These are phyloP conservation scores for Cygnus olor DNA, from an alignment of 2,797 vertebrate species.

Conservation along the genomic window DNA sequence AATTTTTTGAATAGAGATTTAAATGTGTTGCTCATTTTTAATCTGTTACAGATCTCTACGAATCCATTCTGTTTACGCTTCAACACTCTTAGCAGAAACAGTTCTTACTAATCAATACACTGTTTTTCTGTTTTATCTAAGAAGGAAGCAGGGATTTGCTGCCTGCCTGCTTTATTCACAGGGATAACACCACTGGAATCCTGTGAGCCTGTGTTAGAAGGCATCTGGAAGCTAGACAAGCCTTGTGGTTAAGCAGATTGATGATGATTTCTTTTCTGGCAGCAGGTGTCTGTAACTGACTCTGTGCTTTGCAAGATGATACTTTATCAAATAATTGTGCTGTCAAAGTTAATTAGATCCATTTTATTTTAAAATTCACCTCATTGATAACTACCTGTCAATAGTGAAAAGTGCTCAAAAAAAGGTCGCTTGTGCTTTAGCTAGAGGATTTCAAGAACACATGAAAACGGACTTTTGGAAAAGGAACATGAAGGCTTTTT, in stretches of 20 bases:
- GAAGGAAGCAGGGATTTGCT: background rate
- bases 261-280: conserved; percentile 27
- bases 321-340: conserved; percentile 1
- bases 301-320: conserved; percentile 25
- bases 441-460: background rate
- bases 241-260: conserved; percentile 23
- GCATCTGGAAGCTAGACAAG: background rate
- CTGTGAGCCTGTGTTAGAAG: background rate
- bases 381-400: conserved; percentile 1
- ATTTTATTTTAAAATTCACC: conserved; percentile 23
- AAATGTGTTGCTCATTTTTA: background rate
- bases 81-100: background rate
- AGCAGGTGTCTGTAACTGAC: conserved; percentile 38
- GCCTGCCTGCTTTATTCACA: background rate
- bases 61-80: background rate
- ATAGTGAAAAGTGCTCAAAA: background rate
- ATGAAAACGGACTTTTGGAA: background rate
- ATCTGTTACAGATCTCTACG: background rate
- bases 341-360: conserved; percentile 33
- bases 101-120: background rate
- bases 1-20: background rate
- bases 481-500: background rate
- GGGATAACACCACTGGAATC: background rate
- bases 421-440: background rate
- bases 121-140: background rate